Conservation (phyloP, 2,113 vertebrate species). For the Empidonax traillii region DNA sequence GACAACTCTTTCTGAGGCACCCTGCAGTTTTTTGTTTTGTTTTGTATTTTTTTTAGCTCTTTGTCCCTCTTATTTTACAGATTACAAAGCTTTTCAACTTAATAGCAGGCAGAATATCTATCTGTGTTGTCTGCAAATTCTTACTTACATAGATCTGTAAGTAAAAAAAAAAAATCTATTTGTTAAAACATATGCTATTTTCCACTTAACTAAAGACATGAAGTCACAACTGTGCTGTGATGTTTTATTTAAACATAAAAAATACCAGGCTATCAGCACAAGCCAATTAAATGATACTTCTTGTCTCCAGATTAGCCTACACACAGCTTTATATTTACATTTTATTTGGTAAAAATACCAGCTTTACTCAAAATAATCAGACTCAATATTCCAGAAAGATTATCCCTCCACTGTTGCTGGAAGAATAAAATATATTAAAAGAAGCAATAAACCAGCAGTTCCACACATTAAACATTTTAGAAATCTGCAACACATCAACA, state of each 20-base stretch:
- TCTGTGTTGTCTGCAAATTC: neutral
- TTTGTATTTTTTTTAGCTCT: neutral
- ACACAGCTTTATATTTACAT: neutral
- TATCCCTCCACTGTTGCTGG: neutral
- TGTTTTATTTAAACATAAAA: slow-evolving; percentile 44
- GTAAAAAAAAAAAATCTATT: neutral
- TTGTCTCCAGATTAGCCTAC: neutral
- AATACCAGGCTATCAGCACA: neutral
- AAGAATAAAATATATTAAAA: neutral
- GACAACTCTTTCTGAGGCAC: neutral
- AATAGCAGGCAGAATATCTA: neutral
- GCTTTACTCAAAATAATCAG: neutral
- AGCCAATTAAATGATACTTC: slow-evolving; percentile 17
- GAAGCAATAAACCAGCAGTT: neutral
- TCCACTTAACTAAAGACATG: slow-evolving; percentile 6
- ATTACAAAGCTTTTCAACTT: neutral
- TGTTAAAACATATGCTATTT: slow-evolving; percentile 16
- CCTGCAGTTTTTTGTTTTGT: neutral
- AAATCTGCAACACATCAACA: neutral
- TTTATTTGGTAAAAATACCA: neutral
- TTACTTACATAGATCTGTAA: neutral
- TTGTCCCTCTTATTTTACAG: neutral
- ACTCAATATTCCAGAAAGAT: neutral
- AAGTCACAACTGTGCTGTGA: slow-evolving; percentile 6
- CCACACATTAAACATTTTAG: neutral